Conservation (phyloP, 2,113 vertebrate species). For the Uropsilus gracilis region DNA sequence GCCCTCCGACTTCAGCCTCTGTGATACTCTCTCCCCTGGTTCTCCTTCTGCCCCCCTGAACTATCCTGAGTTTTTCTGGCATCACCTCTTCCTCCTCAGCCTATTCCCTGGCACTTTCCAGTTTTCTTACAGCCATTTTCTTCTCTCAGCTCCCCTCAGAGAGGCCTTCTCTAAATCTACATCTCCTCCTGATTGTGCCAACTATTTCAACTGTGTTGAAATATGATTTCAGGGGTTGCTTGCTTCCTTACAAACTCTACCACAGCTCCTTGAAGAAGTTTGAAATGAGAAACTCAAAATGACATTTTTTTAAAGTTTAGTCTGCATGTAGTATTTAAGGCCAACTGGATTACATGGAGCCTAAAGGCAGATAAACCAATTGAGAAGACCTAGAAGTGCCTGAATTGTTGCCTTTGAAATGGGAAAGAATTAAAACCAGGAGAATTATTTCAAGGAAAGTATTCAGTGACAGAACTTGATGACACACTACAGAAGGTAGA, state of each 20-base stretch:
- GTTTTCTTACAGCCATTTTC: background rate
- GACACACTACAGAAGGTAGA: slow-evolving; percentile 29
- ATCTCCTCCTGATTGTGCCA: background rate
- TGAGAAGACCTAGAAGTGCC: background rate
- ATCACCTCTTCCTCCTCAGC: background rate
- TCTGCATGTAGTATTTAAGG: background rate
- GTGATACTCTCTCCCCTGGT: background rate
- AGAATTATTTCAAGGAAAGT: slow-evolving; percentile 44
- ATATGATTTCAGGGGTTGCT: background rate
- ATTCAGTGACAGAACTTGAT: slow-evolving; percentile 31
- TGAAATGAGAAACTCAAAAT: slow-evolving; percentile 42
- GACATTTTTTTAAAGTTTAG: slow-evolving; percentile 42
- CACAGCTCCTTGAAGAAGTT: slow-evolving; percentile 26
- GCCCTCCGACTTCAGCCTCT: background rate
- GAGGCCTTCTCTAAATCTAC: background rate
- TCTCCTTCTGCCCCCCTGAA: background rate
- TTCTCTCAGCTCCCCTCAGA: background rate
- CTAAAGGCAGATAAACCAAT: background rate
- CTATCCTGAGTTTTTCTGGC: background rate
- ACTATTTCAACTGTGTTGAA: background rate
- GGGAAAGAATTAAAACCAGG: slow-evolving; percentile 38
- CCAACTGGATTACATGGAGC: background rate
- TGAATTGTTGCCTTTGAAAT: slow-evolving; percentile 17
- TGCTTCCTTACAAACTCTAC: background rate
- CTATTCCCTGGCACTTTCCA: background rate